These are phyloP conservation scores for Morbakka virulenta DNA, from an alignment of 30 jellyfish, hydroid and myxozoan genomes.

Conservation along the genomic window DNA sequence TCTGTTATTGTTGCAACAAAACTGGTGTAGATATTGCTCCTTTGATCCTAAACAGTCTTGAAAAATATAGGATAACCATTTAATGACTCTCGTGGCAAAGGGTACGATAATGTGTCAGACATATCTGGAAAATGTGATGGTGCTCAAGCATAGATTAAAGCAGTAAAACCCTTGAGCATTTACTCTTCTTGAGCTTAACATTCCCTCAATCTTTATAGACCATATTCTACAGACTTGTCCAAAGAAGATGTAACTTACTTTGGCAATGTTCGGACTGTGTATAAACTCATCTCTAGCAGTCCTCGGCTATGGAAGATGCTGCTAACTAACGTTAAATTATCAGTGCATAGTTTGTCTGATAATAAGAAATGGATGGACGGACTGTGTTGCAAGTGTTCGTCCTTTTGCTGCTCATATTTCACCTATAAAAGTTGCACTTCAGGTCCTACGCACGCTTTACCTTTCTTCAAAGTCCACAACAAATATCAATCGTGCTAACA, in stretches of 20 bases:
- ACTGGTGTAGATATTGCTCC: slow-evolving; percentile 46
- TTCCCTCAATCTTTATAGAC: neutral
- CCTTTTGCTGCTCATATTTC: slow-evolving; percentile 58
- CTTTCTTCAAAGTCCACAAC: slow-evolving; percentile 25
- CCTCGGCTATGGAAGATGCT: slow-evolving; percentile 47
- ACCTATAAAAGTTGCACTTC: slow-evolving; percentile 19
- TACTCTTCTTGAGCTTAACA: neutral
- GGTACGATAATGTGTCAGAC: too few relatives aligned
- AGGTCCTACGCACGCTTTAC: slow-evolving; percentile 12
- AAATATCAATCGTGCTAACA: slow-evolving; percentile 23
- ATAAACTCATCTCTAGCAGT: slow-evolving; percentile 39
- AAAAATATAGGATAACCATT: too few relatives aligned
- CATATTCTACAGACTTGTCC: slow-evolving; percentile 19
- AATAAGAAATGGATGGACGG: slow-evolving; percentile 59
- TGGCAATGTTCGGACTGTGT: slow-evolving; percentile 33
- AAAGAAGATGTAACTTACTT: slow-evolving; percentile 48
- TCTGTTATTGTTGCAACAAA: slow-evolving; percentile 47
- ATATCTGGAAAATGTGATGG: slow-evolving; percentile 72
- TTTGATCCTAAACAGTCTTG: slow-evolving; percentile 37
- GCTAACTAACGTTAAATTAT: slow-evolving; percentile 24
- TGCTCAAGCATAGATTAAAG: neutral
- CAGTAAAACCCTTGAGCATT: neutral
- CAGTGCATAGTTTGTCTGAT: slow-evolving; percentile 59
- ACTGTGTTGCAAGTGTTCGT: slow-evolving; percentile 53
- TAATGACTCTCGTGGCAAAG: too few relatives aligned